Base-by-base conservation (phyloP, 2,888 invertebrate genomes). In the Tetragonisca angustula region DNA sequence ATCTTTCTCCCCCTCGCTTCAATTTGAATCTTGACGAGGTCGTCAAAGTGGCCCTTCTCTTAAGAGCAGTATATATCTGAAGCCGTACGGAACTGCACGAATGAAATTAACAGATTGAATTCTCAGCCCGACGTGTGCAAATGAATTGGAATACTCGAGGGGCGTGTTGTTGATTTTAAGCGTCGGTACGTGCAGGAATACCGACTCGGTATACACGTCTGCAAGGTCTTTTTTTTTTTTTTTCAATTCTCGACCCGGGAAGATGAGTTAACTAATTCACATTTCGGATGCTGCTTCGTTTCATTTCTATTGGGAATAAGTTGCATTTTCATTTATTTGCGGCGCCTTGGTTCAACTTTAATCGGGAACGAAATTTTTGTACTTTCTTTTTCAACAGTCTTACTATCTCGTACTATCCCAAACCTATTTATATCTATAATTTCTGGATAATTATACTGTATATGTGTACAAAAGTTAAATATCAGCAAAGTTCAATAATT, bases 11-110 rank as follows among this genome's bases (percentile, higher is more conserved):
- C 15, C 2, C 50, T 24, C 43, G 2, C 43, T n/a, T 61, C 83
- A 76, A 83, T 85, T 83, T 85, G 84, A 85, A 85, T 83, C 79
- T 85, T 84, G 80, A 85, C 84, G 84, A 84, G 76, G 52, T 71
- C 83, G 61, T 79, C 83, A 83, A 84, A 85, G 83, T 59, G 65
- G 61, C 5, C 15, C 72, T 62, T 21, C 43, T 75, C 76, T 67
- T 62, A 65, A 76, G 76, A 76, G 84, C 61, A 62, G 17, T 59
- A n/a, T 43, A 75, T 43, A 75, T 73, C 71, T 74, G 73, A 52
- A 67, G 50, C 56, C 49, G 50, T 62, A 70, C 54, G 56, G 61
- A 61, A 61, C 67, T 59, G 54, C 21, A 52, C 65, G 43, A 76
- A 85, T 76, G 73, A 70, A 76, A 83, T 85, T 85, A 83, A 76